Evolutionary conservation across 1,140 invertebrate species (phyloP), one percentile per base, ranked within the genome.

Genomic region (Drosophila ohnishii): DNA sequence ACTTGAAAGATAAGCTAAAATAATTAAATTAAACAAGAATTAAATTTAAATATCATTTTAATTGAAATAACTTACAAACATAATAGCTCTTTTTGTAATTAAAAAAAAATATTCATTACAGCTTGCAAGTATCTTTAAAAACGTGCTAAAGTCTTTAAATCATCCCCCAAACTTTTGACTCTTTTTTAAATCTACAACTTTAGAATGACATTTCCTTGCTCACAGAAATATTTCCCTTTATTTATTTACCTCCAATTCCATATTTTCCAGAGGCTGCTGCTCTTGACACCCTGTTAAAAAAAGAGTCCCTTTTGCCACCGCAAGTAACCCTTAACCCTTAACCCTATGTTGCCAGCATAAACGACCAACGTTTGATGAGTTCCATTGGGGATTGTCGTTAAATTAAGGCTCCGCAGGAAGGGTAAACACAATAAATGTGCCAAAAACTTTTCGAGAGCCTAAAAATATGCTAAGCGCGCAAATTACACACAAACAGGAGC

Each of bases 381-480:
- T 78, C 55, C 73, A 64, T 35, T 75, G 72, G 73, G 73, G 55
- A 37, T 72, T 76, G 62, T 65, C 51, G 42, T 60, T 65, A 61
- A 59, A 56, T 50, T 32, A 58, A 19, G 39, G 40, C 45, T 53
- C 50, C 10, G 9, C 10, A 11, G 50, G 53, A 22, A 45, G 30
- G 55, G 56, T 50, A 62, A 66, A 59, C 60, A 75, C 73, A 76
- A 76, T 77, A 77, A 77, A 77, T 61, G 73, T 67, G 74, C 42
- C 72, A 57, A 58, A 75, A 44, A 22, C 25, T 61, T 64, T 53
- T 47, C 47, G 39, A 71, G 39, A 13, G 78, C 62, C 76, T 72
- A 64, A 83, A 82, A 88, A 74, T 83, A 80, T 87, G 83, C 76
- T 69, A 80, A 87, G 59, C 69, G 76, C 60, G 76, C 69, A 80